A percentile compares a stretch with the other conserved stretches of the same genome.
Evolutionary conservation across 2,888 invertebrate genomes (phyloP).

Genomic region (Hyles lineata): DNA sequence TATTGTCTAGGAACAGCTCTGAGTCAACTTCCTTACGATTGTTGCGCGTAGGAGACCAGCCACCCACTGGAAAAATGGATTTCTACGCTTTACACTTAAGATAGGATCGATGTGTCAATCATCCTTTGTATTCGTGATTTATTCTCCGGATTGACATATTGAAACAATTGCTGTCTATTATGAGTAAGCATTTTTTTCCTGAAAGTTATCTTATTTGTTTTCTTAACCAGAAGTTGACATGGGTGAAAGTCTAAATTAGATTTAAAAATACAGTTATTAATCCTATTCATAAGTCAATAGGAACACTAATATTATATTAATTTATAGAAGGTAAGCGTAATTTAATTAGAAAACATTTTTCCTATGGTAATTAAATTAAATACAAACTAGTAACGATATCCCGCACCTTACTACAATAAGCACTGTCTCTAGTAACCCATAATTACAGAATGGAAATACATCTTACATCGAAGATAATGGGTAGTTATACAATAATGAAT

Average conservation of each 20-base stretch:
- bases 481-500: constrained; percentile 41
- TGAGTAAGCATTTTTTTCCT: constrained; percentile 13
- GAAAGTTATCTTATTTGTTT: constrained; percentile 1
- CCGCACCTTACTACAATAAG: background rate
- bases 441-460: background rate
- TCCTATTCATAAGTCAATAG: background rate
- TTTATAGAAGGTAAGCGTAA: too few relatives aligned
- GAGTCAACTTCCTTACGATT: constrained; percentile 66
- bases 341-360: too few relatives aligned
- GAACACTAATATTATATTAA: too few relatives aligned
- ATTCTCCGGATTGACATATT: constrained; percentile 64
- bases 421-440: background rate
- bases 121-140: constrained; percentile 65
- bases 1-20: constrained; percentile 53
- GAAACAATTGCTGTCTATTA: constrained; percentile 58
- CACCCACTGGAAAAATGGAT: constrained; percentile 53
- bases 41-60: constrained; percentile 52
- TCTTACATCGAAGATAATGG: background rate
- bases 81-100: constrained; percentile 42
- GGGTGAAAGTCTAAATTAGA: background rate
- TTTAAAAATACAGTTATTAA: background rate
- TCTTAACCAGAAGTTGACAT: background rate
- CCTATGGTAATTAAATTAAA: too few relatives aligned
- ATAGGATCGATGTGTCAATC: constrained; percentile 70
- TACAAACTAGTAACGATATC: background rate